These are phyloP conservation scores for Tursiops truncatus DNA, from an alignment of 2,113 vertebrate genomes.

Conservation along the genomic window DNA sequence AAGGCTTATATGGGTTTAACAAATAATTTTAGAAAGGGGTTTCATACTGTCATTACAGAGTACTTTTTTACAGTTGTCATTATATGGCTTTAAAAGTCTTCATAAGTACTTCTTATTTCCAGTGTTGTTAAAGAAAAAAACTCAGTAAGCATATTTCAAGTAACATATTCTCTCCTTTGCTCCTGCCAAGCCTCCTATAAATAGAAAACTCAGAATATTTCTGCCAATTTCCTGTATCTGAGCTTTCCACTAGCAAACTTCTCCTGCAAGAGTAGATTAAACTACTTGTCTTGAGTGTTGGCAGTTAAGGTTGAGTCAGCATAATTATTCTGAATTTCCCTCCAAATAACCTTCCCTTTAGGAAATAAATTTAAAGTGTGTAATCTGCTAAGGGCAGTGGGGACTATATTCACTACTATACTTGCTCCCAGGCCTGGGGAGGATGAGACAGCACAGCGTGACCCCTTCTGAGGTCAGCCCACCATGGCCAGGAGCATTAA, in stretches of 20 bases:
- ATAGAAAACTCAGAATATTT: slow-evolving; percentile 65
- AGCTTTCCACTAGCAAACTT: slow-evolving; percentile 33
- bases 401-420: accelerated
- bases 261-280: slow-evolving; percentile 17
- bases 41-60: background rate
- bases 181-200: slow-evolving; percentile 57
- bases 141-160: slow-evolving; percentile 61
- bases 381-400: background rate
- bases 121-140: background rate
- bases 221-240: slow-evolving; percentile 42
- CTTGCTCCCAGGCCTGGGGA: background rate
- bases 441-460: too few relatives aligned
- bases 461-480: background rate
- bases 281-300: slow-evolving; percentile 44
- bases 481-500: accelerated
- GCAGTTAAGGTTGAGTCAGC: slow-evolving; percentile 46
- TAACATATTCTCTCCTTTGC: slow-evolving; percentile 46
- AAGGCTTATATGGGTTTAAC: background rate
- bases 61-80: background rate
- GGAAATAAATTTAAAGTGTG: background rate
- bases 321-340: slow-evolving; percentile 33
- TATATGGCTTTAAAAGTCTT: background rate
- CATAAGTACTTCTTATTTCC: slow-evolving; percentile 57
- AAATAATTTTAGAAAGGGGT: background rate
- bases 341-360: background rate